Evolutionary conservation across 2,797 vertebrate genomes (phyloP), one percentile per base, ranked within the genome.

Genomic region (Astyanax mexicanus): DNA sequence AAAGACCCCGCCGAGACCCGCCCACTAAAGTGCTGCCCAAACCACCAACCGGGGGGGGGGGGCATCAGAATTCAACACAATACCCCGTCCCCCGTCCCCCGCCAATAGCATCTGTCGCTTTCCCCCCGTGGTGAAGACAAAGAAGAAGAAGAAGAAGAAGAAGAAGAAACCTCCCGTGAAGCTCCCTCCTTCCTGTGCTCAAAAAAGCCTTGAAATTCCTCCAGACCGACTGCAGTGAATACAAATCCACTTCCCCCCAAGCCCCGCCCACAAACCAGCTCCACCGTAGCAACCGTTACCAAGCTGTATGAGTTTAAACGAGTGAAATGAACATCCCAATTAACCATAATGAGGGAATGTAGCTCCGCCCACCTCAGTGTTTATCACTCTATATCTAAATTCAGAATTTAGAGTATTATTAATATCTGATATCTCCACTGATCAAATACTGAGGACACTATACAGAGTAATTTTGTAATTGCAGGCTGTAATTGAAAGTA

Each of bases 1-100:
- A 49, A 35, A 70, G 38, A 70, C 82, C 84, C 80, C 80, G 69
- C 73, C 64, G 71, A 69, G 21, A 54, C 51, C 25, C 29, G 52
- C 23, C 25, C 52, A 25, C 25, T 55, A 55, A 55, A 29, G 25
- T 55, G 52, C 51, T 21, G 1, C 47, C 2, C 51, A 54, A 13
- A 54, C 8, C 23, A 51, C 49, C 21, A 23, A 9, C 51, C 3
- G 11, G 17, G 47, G 51, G 10, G 11, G 17, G 47, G 51, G 10
- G 51, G 51, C 21, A 11, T 25, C 10, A 12, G 51, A 54, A 54
- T 54, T 54, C 51, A 54, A 25, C 2, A 3, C 45, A 47, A n/a
- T n/a, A 47, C 45, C 47, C n/a, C n/a, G n/a, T n/a, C n/a, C n/a
- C n/a, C n/a, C n/a, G n/a, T n/a, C 3, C 17, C 45, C 44, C 13